phyloP scores from a whole-genome alignment of 2,113 vertebrate species.

The Hyaena hyaena region DNA sequence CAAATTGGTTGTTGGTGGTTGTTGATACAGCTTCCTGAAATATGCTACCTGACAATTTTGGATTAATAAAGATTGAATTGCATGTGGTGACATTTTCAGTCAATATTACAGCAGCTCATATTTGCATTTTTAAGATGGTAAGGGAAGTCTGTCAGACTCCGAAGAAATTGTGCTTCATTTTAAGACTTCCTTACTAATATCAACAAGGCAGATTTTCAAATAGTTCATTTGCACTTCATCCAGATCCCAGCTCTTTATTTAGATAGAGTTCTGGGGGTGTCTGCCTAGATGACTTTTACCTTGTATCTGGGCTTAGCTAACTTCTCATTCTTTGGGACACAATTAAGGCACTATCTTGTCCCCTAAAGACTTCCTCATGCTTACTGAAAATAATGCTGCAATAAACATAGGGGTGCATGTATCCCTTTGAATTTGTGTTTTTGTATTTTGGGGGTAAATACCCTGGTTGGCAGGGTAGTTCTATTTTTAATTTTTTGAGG shows the following conservation, averaged over 20 bases:
- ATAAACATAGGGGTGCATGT: not conserved
- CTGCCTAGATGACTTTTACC: not conserved
- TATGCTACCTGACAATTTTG: conserved; percentile 20
- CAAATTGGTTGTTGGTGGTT: conserved; percentile 46
- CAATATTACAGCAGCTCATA: not conserved
- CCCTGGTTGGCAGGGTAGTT: not conserved
- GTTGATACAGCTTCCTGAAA: conserved; percentile 46
- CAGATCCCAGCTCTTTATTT: not conserved
- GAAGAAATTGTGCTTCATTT: not conserved
- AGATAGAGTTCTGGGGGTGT: not conserved
- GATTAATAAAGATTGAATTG: conserved; percentile 50
- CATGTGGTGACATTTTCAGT: not conserved
- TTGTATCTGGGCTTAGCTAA: not conserved
- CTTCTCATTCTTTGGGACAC: not conserved
- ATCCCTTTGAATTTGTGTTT: not conserved
- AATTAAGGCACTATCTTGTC: not conserved
- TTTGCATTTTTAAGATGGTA: conserved; percentile 49
- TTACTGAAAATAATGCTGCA: not conserved
- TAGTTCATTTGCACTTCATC: not conserved
- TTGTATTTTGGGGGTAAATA: not conserved
- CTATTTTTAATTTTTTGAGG: not conserved
- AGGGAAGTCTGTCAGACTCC: not conserved
- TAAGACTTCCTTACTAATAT: not conserved
- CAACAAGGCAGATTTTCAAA: not conserved
- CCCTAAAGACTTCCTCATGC: not conserved